Conservation (phyloP, 1,140 invertebrate genomes). For the Drosophila takahashii region DNA sequence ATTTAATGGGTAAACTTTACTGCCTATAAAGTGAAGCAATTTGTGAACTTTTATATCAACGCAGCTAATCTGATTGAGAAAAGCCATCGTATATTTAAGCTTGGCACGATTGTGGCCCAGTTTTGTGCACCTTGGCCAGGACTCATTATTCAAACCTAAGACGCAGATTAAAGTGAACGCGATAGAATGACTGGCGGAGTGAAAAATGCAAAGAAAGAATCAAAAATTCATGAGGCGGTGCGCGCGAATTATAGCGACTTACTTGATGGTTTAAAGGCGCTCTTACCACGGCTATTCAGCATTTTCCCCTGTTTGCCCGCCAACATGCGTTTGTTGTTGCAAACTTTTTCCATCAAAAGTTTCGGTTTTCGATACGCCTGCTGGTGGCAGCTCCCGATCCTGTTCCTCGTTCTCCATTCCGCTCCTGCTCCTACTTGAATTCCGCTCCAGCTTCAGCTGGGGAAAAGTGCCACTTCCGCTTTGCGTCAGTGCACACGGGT, state of each 20-base stretch:
- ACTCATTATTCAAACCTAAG: conserved; percentile 77
- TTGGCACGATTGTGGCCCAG: conserved; percentile 40
- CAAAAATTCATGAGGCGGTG: conserved; percentile 79
- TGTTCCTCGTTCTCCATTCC: neutral
- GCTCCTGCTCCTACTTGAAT: conserved; percentile 4
- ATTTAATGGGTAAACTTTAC: conserved; percentile 13
- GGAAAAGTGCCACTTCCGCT: conserved; percentile 78
- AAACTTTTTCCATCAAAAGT: conserved; percentile 83
- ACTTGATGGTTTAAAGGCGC: conserved; percentile 62
- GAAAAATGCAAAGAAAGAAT: conserved; percentile 47
- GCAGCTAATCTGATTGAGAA: conserved; percentile 40
- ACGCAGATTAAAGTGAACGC: conserved; percentile 47
- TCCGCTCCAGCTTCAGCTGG: conserved; percentile 43
- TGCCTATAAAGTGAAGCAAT: neutral
- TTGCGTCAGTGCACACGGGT: conserved; percentile 75
- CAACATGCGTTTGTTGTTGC: conserved; percentile 79
- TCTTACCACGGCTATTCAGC: conserved; percentile 5
- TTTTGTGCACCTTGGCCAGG: conserved; percentile 38
- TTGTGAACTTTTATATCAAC: conserved; percentile 25
- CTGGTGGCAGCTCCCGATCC: conserved; percentile 35
- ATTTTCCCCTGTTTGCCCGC: conserved; percentile 17
- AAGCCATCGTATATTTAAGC: conserved; percentile 42
- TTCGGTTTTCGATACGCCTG: conserved; percentile 77
- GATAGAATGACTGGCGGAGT: conserved; percentile 19
- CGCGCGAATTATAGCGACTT: conserved; percentile 74